Evolutionary conservation across 2,113 vertebrate genomes (phyloP), one percentile per base, ranked within the genome.

Genomic region (Sylvietta virens): DNA sequence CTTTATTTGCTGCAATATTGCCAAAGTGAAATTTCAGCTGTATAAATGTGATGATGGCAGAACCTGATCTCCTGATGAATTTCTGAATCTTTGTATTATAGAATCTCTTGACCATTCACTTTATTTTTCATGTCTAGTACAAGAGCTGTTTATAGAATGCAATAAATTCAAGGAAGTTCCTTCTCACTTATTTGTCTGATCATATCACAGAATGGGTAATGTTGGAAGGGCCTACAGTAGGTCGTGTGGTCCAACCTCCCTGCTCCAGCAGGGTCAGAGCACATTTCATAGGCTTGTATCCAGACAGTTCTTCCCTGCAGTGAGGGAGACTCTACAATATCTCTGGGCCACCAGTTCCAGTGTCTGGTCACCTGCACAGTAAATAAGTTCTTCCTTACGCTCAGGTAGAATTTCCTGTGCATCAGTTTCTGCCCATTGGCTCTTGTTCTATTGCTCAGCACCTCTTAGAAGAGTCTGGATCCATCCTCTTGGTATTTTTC

Each of bases 1-100:
- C 33, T 97, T 90, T 91, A 86, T 97, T 93, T 90, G 65, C 69
- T 96, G 58, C 62, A 77, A 96, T 56, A 56, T 8, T 53, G 61
- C 74, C 71, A 82, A 45, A 79, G 61, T 96, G 70, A 95, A 94
- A 65, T 88, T 87, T 95, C 93, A 96, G 78, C 37, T 78, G 27
- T n/a, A 66, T 39, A 58, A 69, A 81, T 40, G 42, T 12, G 2
- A 69, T 62, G 67, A 92, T 80, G 31, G 33, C 53, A 84, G 76
- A 90, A 88, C 23, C 33, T 67, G 35, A 66, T 58, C 48, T 92
- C n/a, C 42, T 39, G 42, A 80, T 51, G 37, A 76, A 79, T 69
- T 88, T 40, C 22, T 67, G 26, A 48, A 66, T 60, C 19, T 47
- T 78, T 66, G 83, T 83, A 6, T 73, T 71, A 17, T 6, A 80